Evolutionary conservation across 2,888 invertebrate species (phyloP), one percentile per base, ranked within the genome.

Genomic region (Trachelus troglodyta): DNA sequence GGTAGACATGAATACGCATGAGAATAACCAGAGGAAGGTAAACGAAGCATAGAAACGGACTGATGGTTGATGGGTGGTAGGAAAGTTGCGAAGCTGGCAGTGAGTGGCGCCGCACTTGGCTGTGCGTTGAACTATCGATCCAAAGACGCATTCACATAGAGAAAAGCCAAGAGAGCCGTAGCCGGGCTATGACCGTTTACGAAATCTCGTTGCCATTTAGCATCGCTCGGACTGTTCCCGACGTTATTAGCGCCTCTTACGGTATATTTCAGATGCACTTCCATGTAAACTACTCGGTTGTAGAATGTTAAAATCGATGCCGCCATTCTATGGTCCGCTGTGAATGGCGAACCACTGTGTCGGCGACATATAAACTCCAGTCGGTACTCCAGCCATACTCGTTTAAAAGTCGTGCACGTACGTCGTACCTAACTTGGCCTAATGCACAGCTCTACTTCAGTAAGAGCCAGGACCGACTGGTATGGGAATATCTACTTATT

Each of bases 61-160:
- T 31, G 12, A 31, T 31, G 71, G 6, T 9, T 56, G 56, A 56
- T 9, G 71, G 71, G 71, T 31, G 4, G 12, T 31, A 33, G 33
- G 31, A 71, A 31, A 15, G 71, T 71, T 9, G 56, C 71, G 31
- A 31, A 71, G 34, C 31, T 76, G 82, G 81, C 80, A 80, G 82
- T 77, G 80, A 83, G 84, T 85, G 85, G 86, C 81, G 83, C 86
- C 85, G 84, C 85, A 85, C 88, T 89, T 85, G 87, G 83, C 84
- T 89, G 89, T 90, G 88, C 90, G 88, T 90, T 90, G 89, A 90
- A 90, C 90, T 90, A 90, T 90, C 89, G 90, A 90, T 90, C 87
- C 77, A 76, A 74, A 78, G 77, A 74, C 75, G 77, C 79, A 56
- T 56, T 23, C 56, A 56, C 56, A 56, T 56, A 23, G 56, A 56